Percentiles rank a stretch among this genome's conserved stretches.
Evolutionary conservation across 1,140 invertebrate genomes (phyloP).

Genomic region (Plutomurus gul): DNA sequence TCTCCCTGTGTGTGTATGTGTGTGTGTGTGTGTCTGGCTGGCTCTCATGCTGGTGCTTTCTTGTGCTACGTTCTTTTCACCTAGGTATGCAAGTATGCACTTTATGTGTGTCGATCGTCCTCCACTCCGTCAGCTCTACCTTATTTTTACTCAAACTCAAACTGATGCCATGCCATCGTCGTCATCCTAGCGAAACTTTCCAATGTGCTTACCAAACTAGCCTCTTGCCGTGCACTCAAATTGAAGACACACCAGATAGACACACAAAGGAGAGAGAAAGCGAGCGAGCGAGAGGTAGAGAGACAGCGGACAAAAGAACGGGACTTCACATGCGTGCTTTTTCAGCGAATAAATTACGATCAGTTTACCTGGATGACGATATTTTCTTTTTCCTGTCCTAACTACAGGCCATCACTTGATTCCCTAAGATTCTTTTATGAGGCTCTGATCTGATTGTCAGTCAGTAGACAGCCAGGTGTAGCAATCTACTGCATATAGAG

Average conservation of each 20-base stretch:
- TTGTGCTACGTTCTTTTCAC: no score
- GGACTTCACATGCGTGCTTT: not conserved
- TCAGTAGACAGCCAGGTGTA: no score
- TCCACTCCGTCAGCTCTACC: not conserved
- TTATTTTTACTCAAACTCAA: not conserved
- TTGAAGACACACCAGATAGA: not conserved
- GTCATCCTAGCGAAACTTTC: not conserved
- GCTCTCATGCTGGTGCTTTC: no score
- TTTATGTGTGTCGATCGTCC: not conserved
- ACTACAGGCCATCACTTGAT: no score
- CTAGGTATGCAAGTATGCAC: no score
- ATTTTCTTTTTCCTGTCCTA: not conserved
- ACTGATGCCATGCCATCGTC: not conserved
- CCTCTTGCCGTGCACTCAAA: not conserved
- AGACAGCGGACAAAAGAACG: not conserved
- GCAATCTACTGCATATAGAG: no score
- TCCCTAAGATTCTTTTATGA: no score
- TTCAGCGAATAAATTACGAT: slow-evolving; percentile 20
- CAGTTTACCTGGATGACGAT: not conserved
- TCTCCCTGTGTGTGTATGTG: no score
- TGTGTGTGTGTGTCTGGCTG: no score
- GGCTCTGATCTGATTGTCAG: no score
- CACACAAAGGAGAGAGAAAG: not conserved
- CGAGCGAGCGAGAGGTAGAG: no score
- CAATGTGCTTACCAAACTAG: no score